phyloP scores from a whole-genome alignment of 2,888 invertebrate species.

The Xylocampa areola region DNA sequence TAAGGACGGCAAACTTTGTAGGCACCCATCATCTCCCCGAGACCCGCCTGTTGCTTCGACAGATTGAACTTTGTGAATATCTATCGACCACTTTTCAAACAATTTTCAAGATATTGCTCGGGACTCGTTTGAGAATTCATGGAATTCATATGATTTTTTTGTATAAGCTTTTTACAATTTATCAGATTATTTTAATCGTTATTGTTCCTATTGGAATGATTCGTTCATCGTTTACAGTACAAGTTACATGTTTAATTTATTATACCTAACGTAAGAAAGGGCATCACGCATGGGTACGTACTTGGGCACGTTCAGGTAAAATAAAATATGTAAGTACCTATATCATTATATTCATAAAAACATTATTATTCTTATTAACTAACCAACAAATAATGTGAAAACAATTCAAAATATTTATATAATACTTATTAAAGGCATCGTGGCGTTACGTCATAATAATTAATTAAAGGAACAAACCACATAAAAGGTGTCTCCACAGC shows the following conservation, averaged over 20 bases:
- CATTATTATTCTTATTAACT: no score
- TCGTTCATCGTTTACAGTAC: no score
- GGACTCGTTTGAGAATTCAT: slow-evolving; percentile 48
- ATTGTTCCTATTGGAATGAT: no score
- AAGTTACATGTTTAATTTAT: no score
- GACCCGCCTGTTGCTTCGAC: slow-evolving; percentile 61
- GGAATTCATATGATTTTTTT: slow-evolving; percentile 33
- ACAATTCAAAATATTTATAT: slow-evolving; percentile 10
- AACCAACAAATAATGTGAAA: slow-evolving; percentile 1
- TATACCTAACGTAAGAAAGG: no score
- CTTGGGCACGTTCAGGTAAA: no score
- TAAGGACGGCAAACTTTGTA: slow-evolving; percentile 46
- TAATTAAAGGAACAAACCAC: slow-evolving; percentile 52
- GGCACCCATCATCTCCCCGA: slow-evolving; percentile 10
- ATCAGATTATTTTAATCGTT: not conserved
- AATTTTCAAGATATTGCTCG: slow-evolving; percentile 54
- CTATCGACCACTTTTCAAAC: slow-evolving; percentile 60
- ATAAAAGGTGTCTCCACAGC: slow-evolving; percentile 42
- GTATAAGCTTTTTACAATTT: slow-evolving; percentile 7
- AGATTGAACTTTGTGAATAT: slow-evolving; percentile 62
- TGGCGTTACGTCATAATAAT: slow-evolving; percentile 27
- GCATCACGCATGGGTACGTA: no score
- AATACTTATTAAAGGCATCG: slow-evolving; percentile 21
- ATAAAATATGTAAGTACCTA: no score
- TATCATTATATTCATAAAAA: no score